Base-by-base conservation (phyloP, 2,797 vertebrate species). In the Phalanger gymnotis region DNA sequence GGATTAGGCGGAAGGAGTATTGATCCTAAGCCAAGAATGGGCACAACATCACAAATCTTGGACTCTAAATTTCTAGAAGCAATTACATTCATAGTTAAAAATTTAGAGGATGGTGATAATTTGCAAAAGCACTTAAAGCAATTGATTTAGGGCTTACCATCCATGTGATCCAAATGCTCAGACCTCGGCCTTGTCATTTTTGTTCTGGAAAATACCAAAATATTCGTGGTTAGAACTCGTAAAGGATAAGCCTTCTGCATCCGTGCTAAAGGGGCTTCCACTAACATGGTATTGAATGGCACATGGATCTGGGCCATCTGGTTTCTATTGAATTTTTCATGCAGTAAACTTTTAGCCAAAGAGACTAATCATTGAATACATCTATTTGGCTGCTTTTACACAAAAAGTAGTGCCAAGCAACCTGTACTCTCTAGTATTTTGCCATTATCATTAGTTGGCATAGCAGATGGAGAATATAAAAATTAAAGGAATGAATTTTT, bases 1-100 rank as follows among this genome's bases (percentile, higher is more conserved):
- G 7, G 55, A 93, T 58, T 58, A 52, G 94, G 54, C 94, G 73
- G 61, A 96, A 94, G 55, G 81, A 97, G n/a, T 94, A n/a, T n/a
- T 95, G 54, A 94, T 89, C 52, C 22, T 92, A 92, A 91, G 53
- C 54, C 40, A 94, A 92, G 52, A 93, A 47, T 90, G 73, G 92
- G 22, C 40, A 3, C 92, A 40, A 51, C 47, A 52, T 91, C 92
- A 66, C 91, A 91, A 58, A 54, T 10, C 53, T 57, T 94, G 90
- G 28, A 54, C 40, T 96, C 34, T 94, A 54, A 94, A 54, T 81
- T 47, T 81, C 40, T 81, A 73, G 87, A 95, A 31, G 66, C 81
- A 81, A 91, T 93, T 81, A 58, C 27, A 91, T 27, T 81, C 73
- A 93, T 95, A 56, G 47, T 81, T 92, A 92, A 40, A 53, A 94